Conservation (phyloP, 2,888 invertebrate species). For the Ischnus inquisitorius region DNA sequence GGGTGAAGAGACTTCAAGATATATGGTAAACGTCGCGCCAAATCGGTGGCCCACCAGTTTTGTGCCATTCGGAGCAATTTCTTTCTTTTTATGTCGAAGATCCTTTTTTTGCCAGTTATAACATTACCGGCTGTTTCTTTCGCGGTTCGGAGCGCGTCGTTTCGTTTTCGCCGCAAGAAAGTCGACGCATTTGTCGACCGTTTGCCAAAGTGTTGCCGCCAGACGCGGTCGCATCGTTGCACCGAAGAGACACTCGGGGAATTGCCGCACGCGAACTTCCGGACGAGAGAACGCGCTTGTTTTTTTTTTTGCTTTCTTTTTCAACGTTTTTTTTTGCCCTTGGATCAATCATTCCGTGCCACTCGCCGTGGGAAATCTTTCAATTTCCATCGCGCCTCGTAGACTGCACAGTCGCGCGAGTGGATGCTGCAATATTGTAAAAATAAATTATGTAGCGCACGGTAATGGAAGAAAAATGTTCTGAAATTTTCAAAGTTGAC, state of each 20-base stretch:
- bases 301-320: neutral
- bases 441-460: neutral
- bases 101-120: neutral
- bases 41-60: neutral
- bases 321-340: neutral
- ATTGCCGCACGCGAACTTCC: slow-evolving; percentile 2
- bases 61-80: neutral
- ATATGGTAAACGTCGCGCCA: neutral
- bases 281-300: neutral
- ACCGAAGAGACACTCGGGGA: slow-evolving; percentile 1
- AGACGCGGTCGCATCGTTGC: neutral
- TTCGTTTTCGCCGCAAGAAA: neutral
- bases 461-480: neutral
- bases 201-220: neutral
- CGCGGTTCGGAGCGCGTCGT: neutral
- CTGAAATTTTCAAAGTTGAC: neutral
- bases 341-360: neutral
- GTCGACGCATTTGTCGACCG: neutral
- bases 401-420: neutral
- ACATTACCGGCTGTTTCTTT: neutral
- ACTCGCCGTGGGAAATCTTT: neutral
- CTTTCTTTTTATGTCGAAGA: neutral
- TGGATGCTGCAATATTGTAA: neutral
- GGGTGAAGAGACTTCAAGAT: neutral
- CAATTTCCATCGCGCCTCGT: neutral